Percentiles rank a stretch among this genome's conserved stretches.
Conservation (phyloP, 2,888 invertebrate species). For the Hyles lineata region DNA sequence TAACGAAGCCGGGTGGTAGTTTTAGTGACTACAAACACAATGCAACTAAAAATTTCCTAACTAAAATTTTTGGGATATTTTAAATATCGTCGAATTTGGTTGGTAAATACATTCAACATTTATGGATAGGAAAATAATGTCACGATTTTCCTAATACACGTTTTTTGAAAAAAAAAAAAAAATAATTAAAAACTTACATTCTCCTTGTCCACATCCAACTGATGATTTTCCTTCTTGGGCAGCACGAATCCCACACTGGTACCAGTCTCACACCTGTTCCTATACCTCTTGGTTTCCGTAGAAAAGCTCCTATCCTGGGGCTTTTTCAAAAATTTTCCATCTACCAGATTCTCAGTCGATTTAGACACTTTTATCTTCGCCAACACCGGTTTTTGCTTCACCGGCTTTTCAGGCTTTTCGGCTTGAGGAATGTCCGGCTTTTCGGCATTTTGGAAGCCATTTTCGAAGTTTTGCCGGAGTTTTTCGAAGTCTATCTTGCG, state of each 20-base stretch:
- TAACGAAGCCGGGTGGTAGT: too few species aligned
- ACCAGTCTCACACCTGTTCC: slow-evolving; percentile 43
- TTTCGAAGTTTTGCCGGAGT: slow-evolving; percentile 68
- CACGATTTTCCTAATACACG: too few species aligned
- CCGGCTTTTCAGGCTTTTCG: slow-evolving; percentile 42
- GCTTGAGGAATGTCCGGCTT: not conserved
- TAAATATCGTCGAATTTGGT: too few species aligned
- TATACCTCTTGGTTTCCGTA: slow-evolving; percentile 58
- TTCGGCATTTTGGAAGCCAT: slow-evolving; percentile 42
- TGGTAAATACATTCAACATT: too few species aligned
- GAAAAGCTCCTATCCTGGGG: slow-evolving; percentile 54
- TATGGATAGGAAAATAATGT: too few species aligned
- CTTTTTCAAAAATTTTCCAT: slow-evolving; percentile 55
- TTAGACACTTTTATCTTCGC: slow-evolving; percentile 48
- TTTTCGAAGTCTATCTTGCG: slow-evolving; percentile 65
- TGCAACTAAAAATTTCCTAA: too few species aligned
- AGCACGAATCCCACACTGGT: slow-evolving; percentile 48
- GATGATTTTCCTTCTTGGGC: slow-evolving; percentile 59
- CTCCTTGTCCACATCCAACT: slow-evolving; percentile 72
- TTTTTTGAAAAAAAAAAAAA: not conserved
- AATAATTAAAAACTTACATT: slow-evolving; percentile 78
- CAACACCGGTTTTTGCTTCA: slow-evolving; percentile 57
- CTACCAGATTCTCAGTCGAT: slow-evolving; percentile 46
- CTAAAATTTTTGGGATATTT: too few species aligned
- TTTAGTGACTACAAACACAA: too few species aligned